These are phyloP conservation scores for Athrips mouffetella DNA, from an alignment of 2,888 invertebrate genomes.

Conservation along the genomic window DNA sequence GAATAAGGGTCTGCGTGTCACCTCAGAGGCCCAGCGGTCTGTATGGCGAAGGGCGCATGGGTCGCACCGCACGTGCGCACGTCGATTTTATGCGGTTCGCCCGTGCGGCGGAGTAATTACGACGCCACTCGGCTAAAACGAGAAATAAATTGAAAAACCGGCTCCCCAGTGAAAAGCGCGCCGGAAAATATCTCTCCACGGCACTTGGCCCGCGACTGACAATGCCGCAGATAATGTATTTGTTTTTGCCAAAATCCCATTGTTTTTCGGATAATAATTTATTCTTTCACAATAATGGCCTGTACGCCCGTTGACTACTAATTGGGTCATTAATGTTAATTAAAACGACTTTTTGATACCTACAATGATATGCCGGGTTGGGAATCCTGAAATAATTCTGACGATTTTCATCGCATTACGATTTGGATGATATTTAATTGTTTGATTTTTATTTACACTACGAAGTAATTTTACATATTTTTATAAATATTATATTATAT, in stretches of 20 bases:
- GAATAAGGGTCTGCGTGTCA: constrained; percentile 36
- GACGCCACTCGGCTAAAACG: constrained; percentile 67
- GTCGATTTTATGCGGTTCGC: constrained; percentile 45
- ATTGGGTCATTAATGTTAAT: constrained; percentile 60
- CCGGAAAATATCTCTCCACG: constrained; percentile 62
- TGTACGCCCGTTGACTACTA: constrained; percentile 47
- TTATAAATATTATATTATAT: too few relatives aligned
- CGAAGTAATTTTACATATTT: too few relatives aligned
- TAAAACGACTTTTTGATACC: constrained; percentile 34
- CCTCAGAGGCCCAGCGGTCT: not conserved
- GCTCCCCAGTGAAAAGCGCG: constrained; percentile 59
- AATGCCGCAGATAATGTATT: constrained; percentile 64
- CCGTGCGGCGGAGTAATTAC: constrained; percentile 61
- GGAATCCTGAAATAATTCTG: constrained; percentile 1
- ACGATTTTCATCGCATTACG: not conserved
- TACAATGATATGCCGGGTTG: constrained; percentile 4
- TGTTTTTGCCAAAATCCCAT: constrained; percentile 63
- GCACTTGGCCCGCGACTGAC: constrained; percentile 58
- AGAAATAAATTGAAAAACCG: constrained; percentile 73
- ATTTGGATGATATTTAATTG: too few relatives aligned
- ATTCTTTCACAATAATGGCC: constrained; percentile 47
- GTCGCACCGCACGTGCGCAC: not conserved
- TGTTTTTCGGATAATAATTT: constrained; percentile 59
- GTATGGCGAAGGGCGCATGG: not conserved
- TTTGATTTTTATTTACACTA: too few relatives aligned